Conservation (phyloP, 2,113 vertebrate species). For the Rhabdornis inornatus region DNA sequence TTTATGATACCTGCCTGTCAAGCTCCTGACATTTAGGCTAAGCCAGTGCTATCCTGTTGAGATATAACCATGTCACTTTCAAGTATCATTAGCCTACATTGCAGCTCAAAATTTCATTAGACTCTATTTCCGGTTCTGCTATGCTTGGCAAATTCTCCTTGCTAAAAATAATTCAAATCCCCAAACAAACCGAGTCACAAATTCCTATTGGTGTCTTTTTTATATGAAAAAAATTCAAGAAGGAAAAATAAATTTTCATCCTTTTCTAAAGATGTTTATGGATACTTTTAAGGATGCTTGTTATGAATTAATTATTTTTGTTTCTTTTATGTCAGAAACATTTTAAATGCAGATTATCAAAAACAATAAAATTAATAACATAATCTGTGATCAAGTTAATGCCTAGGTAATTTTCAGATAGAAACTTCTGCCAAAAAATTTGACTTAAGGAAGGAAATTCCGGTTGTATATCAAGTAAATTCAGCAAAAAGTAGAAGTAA, state of each 20-base stretch:
- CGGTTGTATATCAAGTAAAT: constrained; percentile 43
- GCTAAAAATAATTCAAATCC: neutral
- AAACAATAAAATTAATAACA: constrained; percentile 4
- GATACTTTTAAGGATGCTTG: neutral
- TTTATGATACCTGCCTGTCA: constrained; percentile 42
- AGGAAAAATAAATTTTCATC: neutral
- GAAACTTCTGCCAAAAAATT: constrained; percentile 40
- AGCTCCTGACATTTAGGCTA: constrained; percentile 11
- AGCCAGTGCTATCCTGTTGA: neutral
- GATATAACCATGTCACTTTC: constrained; percentile 11
- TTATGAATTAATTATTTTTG: neutral
- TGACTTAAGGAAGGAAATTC: constrained; percentile 60
- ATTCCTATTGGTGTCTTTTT: neutral
- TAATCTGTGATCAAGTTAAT: constrained; percentile 33
- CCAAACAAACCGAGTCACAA: neutral
- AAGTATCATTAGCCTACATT: constrained; percentile 15
- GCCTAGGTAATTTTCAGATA: constrained; percentile 39
- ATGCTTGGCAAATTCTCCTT: neutral
- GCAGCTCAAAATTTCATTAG: constrained; percentile 17
- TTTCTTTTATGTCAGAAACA: neutral
- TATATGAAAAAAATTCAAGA: neutral
- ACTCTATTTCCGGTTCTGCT: neutral
- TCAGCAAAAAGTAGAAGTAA: constrained; percentile 55
- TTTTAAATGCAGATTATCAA: neutral
- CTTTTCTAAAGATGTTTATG: neutral